Percentiles rank a stretch among this genome's conserved stretches.
Conservation (phyloP, 1,140 invertebrate species). For the Drosophila busckii region DNA sequence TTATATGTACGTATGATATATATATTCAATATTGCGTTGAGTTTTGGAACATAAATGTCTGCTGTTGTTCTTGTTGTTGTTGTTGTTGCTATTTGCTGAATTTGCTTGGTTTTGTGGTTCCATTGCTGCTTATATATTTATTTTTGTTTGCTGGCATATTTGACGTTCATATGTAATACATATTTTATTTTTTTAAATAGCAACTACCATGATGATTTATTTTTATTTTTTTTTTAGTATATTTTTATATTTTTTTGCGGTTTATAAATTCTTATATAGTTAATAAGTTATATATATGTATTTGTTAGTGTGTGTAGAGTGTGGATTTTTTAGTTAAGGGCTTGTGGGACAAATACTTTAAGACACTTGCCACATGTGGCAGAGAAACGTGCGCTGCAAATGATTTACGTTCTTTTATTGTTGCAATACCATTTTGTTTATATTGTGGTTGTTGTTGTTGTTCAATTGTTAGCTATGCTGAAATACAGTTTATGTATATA, state of each 20-base stretch:
- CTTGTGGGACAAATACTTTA: neutral
- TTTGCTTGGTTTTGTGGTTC: constrained; percentile 59
- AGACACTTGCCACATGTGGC: constrained; percentile 7
- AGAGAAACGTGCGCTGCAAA: constrained; percentile 47
- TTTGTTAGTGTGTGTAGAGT: constrained; percentile 17
- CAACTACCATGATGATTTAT: constrained; percentile 64
- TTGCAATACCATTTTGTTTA: constrained; percentile 51
- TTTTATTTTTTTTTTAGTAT: constrained; percentile 49
- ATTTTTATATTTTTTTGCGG: constrained; percentile 39
- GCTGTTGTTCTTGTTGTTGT: constrained; percentile 27
- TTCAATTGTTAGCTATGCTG: constrained; percentile 69
- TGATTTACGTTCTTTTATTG: constrained; percentile 19
- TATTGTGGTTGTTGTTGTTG: constrained; percentile 41
- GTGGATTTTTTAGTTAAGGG: constrained; percentile 13
- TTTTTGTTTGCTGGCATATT: constrained; percentile 41
- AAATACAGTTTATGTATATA: constrained; percentile 60
- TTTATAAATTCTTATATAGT: constrained; percentile 65
- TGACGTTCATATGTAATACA: constrained; percentile 64
- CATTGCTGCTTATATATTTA: constrained; percentile 59
- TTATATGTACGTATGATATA: constrained; percentile 39
- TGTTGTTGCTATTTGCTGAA: constrained; percentile 17
- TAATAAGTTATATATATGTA: constrained; percentile 76
- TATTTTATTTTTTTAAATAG: constrained; percentile 77
- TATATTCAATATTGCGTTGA: constrained; percentile 31
- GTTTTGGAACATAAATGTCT: constrained; percentile 41